phyloP scores from a whole-genome alignment of 1,140 invertebrate species.

The Drosophila simulans region DNA sequence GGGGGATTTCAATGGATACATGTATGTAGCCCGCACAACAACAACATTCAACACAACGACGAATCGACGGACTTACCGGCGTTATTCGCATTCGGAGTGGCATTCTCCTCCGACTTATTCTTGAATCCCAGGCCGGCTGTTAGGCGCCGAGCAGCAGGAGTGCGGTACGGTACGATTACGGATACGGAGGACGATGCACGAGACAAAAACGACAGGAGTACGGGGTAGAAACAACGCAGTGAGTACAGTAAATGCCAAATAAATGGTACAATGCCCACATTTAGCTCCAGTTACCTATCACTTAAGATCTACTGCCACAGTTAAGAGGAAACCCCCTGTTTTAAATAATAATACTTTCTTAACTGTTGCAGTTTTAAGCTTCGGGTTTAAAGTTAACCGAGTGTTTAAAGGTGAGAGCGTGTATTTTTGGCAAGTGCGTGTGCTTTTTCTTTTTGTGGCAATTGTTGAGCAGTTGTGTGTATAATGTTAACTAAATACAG shows the following conservation, averaged over 20 bases:
- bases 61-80: slow-evolving; percentile 59
- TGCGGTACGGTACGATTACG: neutral
- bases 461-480: slow-evolving; percentile 2
- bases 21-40: slow-evolving; percentile 23
- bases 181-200: slow-evolving; percentile 17
- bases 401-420: slow-evolving; percentile 1
- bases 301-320: neutral
- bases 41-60: slow-evolving; percentile 12
- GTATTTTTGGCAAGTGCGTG: slow-evolving; percentile 19
- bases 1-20: slow-evolving; percentile 5
- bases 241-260: slow-evolving; percentile 44
- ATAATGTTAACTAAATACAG: neutral
- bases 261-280: slow-evolving; percentile 12
- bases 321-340: neutral
- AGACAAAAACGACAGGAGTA: slow-evolving; percentile 5
- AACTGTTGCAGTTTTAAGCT: neutral
- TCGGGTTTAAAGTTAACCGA: slow-evolving; percentile 11
- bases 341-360: neutral
- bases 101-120: slow-evolving; percentile 62
- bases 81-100: slow-evolving; percentile 11
- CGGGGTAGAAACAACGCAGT: slow-evolving; percentile 16
- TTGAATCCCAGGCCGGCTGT: slow-evolving; percentile 70
- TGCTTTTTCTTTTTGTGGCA: neutral
- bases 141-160: neutral
- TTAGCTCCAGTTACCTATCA: neutral